Evolutionary conservation across 2,888 invertebrate species (phyloP).

Genomic region (Nymphalis c-album): DNA sequence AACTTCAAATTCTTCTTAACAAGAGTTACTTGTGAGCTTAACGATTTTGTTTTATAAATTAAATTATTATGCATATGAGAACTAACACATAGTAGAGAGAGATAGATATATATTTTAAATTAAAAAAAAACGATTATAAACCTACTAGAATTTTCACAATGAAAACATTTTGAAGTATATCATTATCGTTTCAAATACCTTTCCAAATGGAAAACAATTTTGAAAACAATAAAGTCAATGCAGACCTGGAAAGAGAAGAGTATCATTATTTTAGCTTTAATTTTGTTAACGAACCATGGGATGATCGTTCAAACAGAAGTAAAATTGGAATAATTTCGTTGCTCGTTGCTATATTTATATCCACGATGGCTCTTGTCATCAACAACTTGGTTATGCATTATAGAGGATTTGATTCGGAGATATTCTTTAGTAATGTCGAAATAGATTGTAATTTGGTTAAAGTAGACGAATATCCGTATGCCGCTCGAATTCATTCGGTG

Average conservation of each 20-base stretch:
- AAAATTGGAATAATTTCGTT: slow-evolving; percentile 60
- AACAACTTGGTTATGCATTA: slow-evolving; percentile 62
- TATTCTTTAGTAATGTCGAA: slow-evolving; percentile 40
- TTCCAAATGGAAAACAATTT: slow-evolving; percentile 46
- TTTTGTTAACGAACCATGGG: slow-evolving; percentile 69
- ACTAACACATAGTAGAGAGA: no score
- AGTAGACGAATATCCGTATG: slow-evolving; percentile 56
- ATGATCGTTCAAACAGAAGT: slow-evolving; percentile 60
- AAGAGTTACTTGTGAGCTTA: no score
- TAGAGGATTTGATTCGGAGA: slow-evolving; percentile 42
- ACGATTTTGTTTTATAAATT: no score
- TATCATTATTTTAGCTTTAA: slow-evolving; percentile 55
- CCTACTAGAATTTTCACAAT: slow-evolving; percentile 2
- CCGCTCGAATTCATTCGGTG: slow-evolving; percentile 63
- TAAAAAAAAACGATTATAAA: background rate
- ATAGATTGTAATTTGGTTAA: slow-evolving; percentile 60
- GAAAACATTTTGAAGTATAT: background rate
- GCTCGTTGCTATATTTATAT: slow-evolving; percentile 56
- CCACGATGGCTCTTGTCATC: slow-evolving; percentile 53
- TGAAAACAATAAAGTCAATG: slow-evolving; percentile 52
- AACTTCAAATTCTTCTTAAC: no score
- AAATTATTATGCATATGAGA: no score
- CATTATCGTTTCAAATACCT: background rate
- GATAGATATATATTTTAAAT: no score
- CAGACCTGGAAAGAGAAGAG: slow-evolving; percentile 46